Evolutionary conservation across 2,888 invertebrate species (phyloP).

Genomic region (Hemaris fuciformis): DNA sequence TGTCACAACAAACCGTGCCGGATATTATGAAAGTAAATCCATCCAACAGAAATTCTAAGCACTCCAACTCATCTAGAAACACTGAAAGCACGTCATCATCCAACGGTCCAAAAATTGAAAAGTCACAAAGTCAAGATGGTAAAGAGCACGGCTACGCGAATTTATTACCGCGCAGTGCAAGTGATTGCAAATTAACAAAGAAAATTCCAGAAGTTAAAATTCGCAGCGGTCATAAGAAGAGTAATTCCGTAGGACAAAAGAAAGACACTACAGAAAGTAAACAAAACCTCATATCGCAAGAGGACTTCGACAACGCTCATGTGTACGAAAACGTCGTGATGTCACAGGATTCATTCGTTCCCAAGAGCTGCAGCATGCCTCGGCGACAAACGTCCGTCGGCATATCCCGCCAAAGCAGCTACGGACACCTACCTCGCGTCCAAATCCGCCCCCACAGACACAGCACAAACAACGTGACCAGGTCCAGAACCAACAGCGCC

Average conservation of each 20-base stretch:
- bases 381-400: conserved; percentile 59
- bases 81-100: conserved; percentile 33
- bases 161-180: conserved; percentile 67
- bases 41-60: conserved; percentile 54
- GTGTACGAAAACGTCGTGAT: conserved; percentile 71
- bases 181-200: conserved; percentile 69
- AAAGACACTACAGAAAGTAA: conserved; percentile 73
- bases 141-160: conserved; percentile 65
- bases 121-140: conserved; percentile 43
- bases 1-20: conserved; percentile 43
- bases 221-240: conserved; percentile 66
- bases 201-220: conserved; percentile 55
- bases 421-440: conserved; percentile 64
- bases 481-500: conserved; percentile 53
- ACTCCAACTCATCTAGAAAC: conserved; percentile 53
- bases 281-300: conserved; percentile 70
- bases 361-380: conserved; percentile 75
- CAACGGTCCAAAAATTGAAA: conserved; percentile 48
- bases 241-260: conserved; percentile 71
- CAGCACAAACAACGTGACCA: conserved; percentile 58
- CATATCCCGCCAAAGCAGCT: conserved; percentile 67
- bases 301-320: conserved; percentile 65
- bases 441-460: conserved; percentile 61
- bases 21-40: conserved; percentile 55
- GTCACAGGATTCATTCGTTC: conserved; percentile 58